Conservation (phyloP, 2,113 vertebrate genomes). For the Trichomycterus rosablanca region DNA sequence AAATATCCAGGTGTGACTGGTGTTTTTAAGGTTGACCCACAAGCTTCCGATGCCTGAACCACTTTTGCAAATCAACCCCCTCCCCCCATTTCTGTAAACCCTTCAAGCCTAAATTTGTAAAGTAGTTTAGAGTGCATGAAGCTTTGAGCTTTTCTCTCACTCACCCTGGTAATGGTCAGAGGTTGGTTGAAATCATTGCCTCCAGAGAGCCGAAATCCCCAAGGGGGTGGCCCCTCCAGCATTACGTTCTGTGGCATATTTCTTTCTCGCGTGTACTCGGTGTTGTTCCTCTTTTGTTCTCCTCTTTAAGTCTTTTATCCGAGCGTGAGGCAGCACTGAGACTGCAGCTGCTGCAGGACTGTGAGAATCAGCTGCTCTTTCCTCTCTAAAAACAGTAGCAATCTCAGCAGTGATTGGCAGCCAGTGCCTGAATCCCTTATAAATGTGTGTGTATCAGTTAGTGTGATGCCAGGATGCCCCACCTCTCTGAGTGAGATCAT, state of each 20-base stretch:
- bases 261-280: slow-evolving; percentile 16
- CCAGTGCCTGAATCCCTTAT: slow-evolving; percentile 40
- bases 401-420: slow-evolving; percentile 1
- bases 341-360: slow-evolving; percentile 12
- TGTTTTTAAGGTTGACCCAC: slow-evolving; percentile 22
- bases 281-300: background rate
- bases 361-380: slow-evolving; percentile 30
- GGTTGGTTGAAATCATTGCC: slow-evolving; percentile 96
- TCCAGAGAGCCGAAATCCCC: slow-evolving; percentile 91
- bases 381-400: slow-evolving; percentile 12
- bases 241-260: slow-evolving; percentile 86
- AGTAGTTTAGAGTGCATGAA: slow-evolving; percentile 3
- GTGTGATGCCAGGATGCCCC: slow-evolving; percentile 46
- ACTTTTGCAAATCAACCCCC: slow-evolving; percentile 11
- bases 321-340: background rate
- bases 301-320: slow-evolving; percentile 9
- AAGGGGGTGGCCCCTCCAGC: slow-evolving; percentile 86
- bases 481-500: slow-evolving; percentile 58
- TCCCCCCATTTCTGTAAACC: slow-evolving; percentile 23
- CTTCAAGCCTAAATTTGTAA: slow-evolving; percentile 25
- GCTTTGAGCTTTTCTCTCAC: slow-evolving; percentile 49
- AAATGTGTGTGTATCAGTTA: slow-evolving; percentile 32
- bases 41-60: slow-evolving; percentile 17
- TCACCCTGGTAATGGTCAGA: slow-evolving; percentile 89
- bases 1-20: too few relatives aligned